phyloP scores from a whole-genome alignment of 2,888 invertebrate species.

The Microplitis manilae region DNA sequence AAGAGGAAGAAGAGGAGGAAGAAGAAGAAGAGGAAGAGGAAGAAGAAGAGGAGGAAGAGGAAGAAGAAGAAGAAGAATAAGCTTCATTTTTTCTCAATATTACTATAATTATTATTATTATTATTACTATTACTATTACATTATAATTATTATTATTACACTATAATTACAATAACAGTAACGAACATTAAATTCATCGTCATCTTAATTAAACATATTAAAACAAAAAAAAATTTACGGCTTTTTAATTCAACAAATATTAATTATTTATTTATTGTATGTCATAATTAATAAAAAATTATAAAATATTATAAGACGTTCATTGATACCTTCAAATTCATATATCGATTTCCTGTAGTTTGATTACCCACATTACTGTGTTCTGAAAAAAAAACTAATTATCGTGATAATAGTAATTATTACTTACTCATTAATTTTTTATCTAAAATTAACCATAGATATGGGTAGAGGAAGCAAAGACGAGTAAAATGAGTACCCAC shows the following conservation, averaged over 20 bases:
- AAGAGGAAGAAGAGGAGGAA: slow-evolving; percentile 61
- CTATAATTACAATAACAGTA: background rate
- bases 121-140: background rate
- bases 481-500: too few relatives aligned
- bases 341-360: background rate
- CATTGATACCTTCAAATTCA: background rate
- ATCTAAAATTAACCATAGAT: too few relatives aligned
- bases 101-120: background rate
- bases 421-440: too few relatives aligned
- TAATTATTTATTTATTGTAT: background rate
- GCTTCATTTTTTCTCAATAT: slow-evolving; percentile 11
- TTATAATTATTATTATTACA: background rate
- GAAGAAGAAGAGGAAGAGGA: slow-evolving; percentile 65
- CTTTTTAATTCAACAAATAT: background rate
- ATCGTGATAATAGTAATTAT: too few relatives aligned
- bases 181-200: background rate
- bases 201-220: background rate
- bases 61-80: slow-evolving; percentile 61
- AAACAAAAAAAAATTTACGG: background rate
- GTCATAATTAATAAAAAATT: background rate
- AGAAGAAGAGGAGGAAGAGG: slow-evolving; percentile 68
- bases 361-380: background rate
- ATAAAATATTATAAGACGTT: background rate
- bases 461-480: too few relatives aligned
- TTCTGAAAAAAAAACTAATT: too few relatives aligned